These are phyloP conservation scores for Crossaster papposus DNA, from an alignment of 53 echinoderm and acorn worm species.

Conservation along the genomic window DNA sequence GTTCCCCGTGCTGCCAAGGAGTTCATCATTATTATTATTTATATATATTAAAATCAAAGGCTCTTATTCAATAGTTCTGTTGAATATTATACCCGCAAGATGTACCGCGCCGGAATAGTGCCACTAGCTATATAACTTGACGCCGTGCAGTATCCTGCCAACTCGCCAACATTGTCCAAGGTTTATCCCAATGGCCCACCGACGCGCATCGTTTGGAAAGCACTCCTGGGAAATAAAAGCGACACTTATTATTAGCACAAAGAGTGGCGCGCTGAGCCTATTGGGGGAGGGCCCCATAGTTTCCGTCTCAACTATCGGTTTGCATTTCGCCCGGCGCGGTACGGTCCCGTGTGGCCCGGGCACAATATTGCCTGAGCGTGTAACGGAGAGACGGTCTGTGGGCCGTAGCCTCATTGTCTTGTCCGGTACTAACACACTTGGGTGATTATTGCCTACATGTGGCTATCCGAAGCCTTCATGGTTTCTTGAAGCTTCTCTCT, in stretches of 20 bases:
- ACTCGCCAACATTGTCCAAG: not conserved
- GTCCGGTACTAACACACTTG: constrained; percentile 1
- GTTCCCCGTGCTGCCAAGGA: no score
- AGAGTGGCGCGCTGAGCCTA: constrained; percentile 48
- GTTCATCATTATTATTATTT: not conserved
- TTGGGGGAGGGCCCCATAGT: constrained; percentile 17
- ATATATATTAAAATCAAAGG: not conserved
- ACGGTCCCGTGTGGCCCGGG: constrained; percentile 35
- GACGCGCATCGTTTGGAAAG: constrained; percentile 22
- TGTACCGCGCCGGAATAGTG: not conserved
- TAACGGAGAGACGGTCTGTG: not conserved
- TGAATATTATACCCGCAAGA: not conserved
- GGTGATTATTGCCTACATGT: constrained; percentile 32
- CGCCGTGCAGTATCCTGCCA: not conserved
- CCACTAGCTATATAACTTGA: not conserved
- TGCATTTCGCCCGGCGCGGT: constrained; percentile 6
- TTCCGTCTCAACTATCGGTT: constrained; percentile 23
- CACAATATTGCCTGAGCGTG: constrained; percentile 22
- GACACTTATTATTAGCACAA: constrained; percentile 47
- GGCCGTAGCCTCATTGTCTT: constrained; percentile 4
- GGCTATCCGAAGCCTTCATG: not conserved
- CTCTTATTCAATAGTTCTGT: not conserved
- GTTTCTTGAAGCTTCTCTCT: not conserved
- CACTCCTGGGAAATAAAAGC: constrained; percentile 52
- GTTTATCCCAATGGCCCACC: not conserved